Evolutionary conservation across 2,888 invertebrate species (phyloP).

Genomic region (Erpobdella octoculata): DNA sequence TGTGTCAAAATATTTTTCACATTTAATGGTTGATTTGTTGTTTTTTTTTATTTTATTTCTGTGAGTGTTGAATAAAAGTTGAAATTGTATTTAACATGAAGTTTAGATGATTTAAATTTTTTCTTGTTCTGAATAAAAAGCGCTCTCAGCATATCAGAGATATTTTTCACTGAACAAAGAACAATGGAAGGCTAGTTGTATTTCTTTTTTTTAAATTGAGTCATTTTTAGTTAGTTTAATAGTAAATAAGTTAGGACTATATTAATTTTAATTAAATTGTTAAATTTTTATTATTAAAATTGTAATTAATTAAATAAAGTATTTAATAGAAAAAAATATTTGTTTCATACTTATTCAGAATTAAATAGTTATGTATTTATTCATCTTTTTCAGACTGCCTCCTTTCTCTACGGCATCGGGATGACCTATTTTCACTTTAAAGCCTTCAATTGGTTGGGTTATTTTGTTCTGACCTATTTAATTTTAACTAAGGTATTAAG

Average conservation of each 20-base stretch:
- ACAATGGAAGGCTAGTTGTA: constrained; percentile 46
- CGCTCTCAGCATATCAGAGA: constrained; percentile 92
- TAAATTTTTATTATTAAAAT: no score
- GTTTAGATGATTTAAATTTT: no score
- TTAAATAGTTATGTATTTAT: no score
- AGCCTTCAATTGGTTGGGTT: constrained; percentile 84
- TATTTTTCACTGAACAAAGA: constrained; percentile 45
- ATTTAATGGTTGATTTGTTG: background rate
- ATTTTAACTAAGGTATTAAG: no score
- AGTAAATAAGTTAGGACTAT: no score
- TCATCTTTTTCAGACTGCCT: constrained; percentile 60
- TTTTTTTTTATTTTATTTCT: background rate
- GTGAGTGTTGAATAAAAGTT: background rate
- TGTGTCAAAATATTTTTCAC: background rate
- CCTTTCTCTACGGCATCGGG: constrained; percentile 87
- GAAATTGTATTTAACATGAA: no score
- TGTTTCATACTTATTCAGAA: no score
- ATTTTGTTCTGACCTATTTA: background rate
- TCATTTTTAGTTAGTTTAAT: no score
- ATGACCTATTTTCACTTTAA: constrained; percentile 93
- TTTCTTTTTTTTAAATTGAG: background rate
- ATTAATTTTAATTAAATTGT: no score
- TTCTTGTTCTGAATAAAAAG: constrained; percentile 61
- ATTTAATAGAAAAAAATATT: no score
- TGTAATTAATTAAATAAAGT: no score